These are phyloP conservation scores for Osmoderma eremita DNA, from an alignment of 2,888 invertebrate genomes.

Conservation along the genomic window DNA sequence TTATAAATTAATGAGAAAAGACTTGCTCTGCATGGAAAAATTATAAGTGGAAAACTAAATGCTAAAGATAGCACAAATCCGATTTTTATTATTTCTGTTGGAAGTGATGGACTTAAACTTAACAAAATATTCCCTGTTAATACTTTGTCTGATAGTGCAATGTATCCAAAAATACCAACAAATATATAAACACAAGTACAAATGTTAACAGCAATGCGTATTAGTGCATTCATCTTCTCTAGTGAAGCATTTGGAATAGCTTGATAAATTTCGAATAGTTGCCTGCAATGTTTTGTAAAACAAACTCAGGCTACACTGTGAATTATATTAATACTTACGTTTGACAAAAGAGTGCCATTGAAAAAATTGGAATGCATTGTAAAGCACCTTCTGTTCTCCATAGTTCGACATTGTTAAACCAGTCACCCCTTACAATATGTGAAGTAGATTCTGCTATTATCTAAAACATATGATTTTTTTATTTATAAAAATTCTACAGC, in stretches of 20 bases:
- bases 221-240: slow-evolving; percentile 88
- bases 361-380: slow-evolving; percentile 94
- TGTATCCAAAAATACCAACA: slow-evolving; percentile 88
- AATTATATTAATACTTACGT: slow-evolving; percentile 70
- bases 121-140: slow-evolving; percentile 91
- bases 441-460: slow-evolving; percentile 82
- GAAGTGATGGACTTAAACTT: slow-evolving; percentile 82
- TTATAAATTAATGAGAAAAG: slow-evolving; percentile 90
- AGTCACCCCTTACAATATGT: slow-evolving; percentile 78
- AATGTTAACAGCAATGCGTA: slow-evolving; percentile 89
- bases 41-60: slow-evolving; percentile 95
- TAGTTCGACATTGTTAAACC: slow-evolving; percentile 76
- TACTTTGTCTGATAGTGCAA: slow-evolving; percentile 83
- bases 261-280: slow-evolving; percentile 93
- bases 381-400: slow-evolving; percentile 89
- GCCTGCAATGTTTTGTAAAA: slow-evolving; percentile 65
- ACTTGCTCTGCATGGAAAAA: slow-evolving; percentile 95
- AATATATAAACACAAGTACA: slow-evolving; percentile 91
- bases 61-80: slow-evolving; percentile 95
- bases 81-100: slow-evolving; percentile 90
- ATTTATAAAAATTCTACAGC: neutral
- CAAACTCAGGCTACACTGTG: neutral
- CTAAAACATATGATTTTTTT: slow-evolving; percentile 61
- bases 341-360: slow-evolving; percentile 97
- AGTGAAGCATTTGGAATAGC: slow-evolving; percentile 86